Base-by-base conservation (phyloP, 1,140 invertebrate species). In the Paracyclopina nana region DNA sequence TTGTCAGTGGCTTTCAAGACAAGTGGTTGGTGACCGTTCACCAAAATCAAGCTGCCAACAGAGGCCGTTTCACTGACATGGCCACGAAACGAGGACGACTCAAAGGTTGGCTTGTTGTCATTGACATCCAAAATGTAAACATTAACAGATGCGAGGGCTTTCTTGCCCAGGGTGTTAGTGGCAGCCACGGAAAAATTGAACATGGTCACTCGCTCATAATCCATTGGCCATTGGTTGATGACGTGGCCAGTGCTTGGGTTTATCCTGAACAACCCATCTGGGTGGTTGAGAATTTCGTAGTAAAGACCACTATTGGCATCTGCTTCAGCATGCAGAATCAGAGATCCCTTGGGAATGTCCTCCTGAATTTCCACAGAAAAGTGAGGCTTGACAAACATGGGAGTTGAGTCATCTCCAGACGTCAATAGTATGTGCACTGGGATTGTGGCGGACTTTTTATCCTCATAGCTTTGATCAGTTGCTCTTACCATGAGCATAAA, bases 331-430 rank as follows among this genome's bases (percentile, higher is more conserved):
- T 70, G 67, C 12, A 77, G 57, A 29, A 67, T 60, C 16, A 59
- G 54, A 27, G 63, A 58, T 24, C 63, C 63, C 46, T 54, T 50
- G n/a, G 76, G 72, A 56, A 78, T 74, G 62, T 90, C 84, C 67
- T 95, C 88, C 55, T 74, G 77, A 8, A 94, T 75, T 64, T 90
- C 84, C 0, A 76, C 74, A 31, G 74, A 72, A 46, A 79, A 72
- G 57, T 77, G 73, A 9, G 66, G 64, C 44, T 71, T 63, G 1
- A 68, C 60, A 65, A 84, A 86, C 44, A 72, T 74, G 1, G 88
- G 88, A 16, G 84, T 80, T 46, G 82, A 78, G 62, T 87, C 83
- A 58, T 85, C 82, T 0, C 84, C 80, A 71, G 87, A 82, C 0
- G 82, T 84, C 8, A 92, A 71, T 60, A 78, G 71, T 12, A 92